Evolutionary conservation across 64 coral and sea anemone species (phyloP).

Genomic region (Stichodactyla helianthus): DNA sequence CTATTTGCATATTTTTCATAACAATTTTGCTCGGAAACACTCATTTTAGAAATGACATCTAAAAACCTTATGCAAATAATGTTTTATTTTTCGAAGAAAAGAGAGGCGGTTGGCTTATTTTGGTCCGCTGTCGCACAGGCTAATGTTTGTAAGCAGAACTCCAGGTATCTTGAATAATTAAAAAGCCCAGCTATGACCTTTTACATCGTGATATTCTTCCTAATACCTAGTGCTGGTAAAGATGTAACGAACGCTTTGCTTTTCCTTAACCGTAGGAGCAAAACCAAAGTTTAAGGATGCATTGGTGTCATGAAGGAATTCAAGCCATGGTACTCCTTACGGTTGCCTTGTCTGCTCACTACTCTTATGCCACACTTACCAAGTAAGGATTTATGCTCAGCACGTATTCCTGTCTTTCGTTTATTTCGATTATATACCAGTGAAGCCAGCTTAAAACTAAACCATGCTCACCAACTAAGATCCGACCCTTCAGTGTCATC

Average conservation of each 20-base stretch:
- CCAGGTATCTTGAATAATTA: constrained; percentile 25
- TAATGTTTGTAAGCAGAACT: constrained; percentile 10
- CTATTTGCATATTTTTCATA: constrained; percentile 11
- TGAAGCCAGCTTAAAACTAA: neutral
- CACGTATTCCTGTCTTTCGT: neutral
- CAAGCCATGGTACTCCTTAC: neutral
- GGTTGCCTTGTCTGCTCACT: neutral
- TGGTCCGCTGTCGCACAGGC: constrained; percentile 1
- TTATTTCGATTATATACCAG: neutral
- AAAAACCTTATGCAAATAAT: constrained; percentile 28
- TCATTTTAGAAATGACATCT: constrained; percentile 19
- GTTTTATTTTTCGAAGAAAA: neutral
- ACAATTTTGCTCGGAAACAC: neutral
- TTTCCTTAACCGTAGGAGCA: neutral
- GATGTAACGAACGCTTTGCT: neutral
- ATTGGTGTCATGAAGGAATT: constrained; percentile 8
- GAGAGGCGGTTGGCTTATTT: constrained; percentile 3
- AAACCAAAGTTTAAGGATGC: constrained; percentile 1
- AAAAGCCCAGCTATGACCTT: neutral
- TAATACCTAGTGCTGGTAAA: neutral
- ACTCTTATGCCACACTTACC: neutral
- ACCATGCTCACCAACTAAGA: neutral
- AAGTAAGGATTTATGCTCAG: constrained; percentile 3
- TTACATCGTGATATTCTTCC: neutral
- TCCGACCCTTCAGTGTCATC: neutral